phyloP scores from a whole-genome alignment of 2,888 invertebrate genomes.

The Onthophagus sagittarius region DNA sequence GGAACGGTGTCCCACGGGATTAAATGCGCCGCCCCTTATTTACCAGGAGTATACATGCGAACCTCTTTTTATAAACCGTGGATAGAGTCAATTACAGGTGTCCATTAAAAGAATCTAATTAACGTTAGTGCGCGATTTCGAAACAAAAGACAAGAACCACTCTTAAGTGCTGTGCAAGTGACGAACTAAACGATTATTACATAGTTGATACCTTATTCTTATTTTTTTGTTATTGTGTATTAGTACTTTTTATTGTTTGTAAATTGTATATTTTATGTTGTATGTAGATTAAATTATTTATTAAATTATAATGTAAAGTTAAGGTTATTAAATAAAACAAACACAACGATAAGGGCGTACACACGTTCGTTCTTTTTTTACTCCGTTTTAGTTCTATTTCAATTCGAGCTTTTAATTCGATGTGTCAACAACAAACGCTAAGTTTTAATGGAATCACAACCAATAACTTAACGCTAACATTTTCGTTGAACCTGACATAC shows the following conservation, averaged over 20 bases:
- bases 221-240: conserved; percentile 7
- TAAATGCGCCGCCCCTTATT: conserved; percentile 86
- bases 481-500: too few species aligned
- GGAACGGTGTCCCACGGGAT: conserved; percentile 95
- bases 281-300: conserved; percentile 11
- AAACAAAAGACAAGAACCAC: neutral
- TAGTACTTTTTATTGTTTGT: conserved; percentile 1
- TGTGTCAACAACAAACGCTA: neutral
- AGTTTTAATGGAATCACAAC: neutral
- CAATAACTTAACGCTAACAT: too few species aligned
- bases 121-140: neutral
- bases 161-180: conserved; percentile 3
- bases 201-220: conserved; percentile 1
- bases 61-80: conserved; percentile 89
- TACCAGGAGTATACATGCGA: conserved; percentile 92
- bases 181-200: neutral
- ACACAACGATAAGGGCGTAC: neutral
- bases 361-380: neutral
- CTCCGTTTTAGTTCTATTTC: neutral
- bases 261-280: conserved; percentile 2
- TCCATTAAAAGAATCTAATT: conserved; percentile 51
- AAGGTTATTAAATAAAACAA: neutral
- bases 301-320: neutral
- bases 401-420: neutral
- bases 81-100: conserved; percentile 82